Conservation (phyloP, 2,888 invertebrate species). For the Nasonovia ribisnigri region DNA sequence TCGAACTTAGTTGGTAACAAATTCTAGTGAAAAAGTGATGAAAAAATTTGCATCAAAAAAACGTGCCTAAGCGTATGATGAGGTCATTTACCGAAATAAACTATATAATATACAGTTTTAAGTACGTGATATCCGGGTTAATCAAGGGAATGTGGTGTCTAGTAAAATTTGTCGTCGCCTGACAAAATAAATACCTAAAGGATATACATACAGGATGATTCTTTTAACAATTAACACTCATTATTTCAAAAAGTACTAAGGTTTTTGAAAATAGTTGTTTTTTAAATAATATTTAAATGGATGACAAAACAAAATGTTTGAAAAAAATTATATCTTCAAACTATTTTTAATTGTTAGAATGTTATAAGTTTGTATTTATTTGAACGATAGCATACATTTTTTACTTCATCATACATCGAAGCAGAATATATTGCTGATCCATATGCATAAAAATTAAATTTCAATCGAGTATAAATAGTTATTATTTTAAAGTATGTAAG, state of each 20-base stretch:
- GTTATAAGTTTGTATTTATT: no score
- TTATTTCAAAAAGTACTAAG: neutral
- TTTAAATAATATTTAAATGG: no score
- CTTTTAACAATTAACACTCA: neutral
- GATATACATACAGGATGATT: conserved; percentile 3
- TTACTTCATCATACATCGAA: neutral
- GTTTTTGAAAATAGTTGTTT: no score
- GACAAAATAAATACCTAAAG: conserved; percentile 29
- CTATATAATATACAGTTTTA: conserved; percentile 3
- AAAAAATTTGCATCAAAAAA: conserved; percentile 38
- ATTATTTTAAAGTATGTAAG: neutral
- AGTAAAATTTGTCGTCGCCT: conserved; percentile 25
- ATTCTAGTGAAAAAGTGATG: neutral
- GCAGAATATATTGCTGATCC: neutral
- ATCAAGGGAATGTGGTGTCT: conserved; percentile 43
- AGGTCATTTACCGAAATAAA: conserved; percentile 60
- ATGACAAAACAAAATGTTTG: neutral
- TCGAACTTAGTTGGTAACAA: neutral
- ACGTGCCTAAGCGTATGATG: conserved; percentile 31
- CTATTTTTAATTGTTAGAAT: no score
- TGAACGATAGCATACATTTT: neutral
- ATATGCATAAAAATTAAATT: neutral
- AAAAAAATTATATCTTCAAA: neutral
- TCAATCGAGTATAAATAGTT: neutral
- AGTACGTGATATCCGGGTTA: conserved; percentile 61